Conservation (phyloP, 2,113 vertebrate species). For the Nothocercus nigrocapillus region DNA sequence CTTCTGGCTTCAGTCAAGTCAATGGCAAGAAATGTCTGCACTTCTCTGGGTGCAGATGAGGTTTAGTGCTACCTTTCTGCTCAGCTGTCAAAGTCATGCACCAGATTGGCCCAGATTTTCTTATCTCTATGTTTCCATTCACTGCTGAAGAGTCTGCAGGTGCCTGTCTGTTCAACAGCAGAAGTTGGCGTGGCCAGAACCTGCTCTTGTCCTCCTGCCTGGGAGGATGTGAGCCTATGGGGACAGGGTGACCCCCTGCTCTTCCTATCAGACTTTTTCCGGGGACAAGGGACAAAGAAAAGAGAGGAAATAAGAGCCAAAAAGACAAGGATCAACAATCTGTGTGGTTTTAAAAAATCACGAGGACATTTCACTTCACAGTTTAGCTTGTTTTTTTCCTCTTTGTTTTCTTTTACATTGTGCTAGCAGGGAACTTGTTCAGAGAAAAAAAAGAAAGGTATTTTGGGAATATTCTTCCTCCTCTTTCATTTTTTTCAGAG, state of each 20-base stretch:
- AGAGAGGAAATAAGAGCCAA: background rate
- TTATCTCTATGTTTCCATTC: background rate
- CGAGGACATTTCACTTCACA: background rate
- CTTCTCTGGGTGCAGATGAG: background rate
- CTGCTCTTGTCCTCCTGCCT: background rate
- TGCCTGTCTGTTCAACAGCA: background rate
- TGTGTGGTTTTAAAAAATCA: background rate
- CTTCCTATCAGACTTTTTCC: background rate
- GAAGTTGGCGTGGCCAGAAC: background rate
- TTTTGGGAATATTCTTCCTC: background rate
- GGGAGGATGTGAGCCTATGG: background rate
- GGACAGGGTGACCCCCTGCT: fast-evolving
- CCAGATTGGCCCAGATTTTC: background rate
- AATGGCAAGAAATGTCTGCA: background rate
- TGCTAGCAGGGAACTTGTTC: background rate
- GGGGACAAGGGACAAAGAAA: background rate
- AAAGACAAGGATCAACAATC: background rate
- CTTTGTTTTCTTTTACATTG: background rate
- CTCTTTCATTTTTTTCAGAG: background rate
- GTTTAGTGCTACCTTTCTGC: background rate
- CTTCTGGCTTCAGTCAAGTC: background rate
- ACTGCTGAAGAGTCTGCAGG: background rate
- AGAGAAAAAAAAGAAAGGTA: background rate
- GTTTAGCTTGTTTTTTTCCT: background rate
- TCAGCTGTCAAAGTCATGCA: background rate